phyloP scores from a whole-genome alignment of 2,888 invertebrate species.

The Caenorhabditis becei region DNA sequence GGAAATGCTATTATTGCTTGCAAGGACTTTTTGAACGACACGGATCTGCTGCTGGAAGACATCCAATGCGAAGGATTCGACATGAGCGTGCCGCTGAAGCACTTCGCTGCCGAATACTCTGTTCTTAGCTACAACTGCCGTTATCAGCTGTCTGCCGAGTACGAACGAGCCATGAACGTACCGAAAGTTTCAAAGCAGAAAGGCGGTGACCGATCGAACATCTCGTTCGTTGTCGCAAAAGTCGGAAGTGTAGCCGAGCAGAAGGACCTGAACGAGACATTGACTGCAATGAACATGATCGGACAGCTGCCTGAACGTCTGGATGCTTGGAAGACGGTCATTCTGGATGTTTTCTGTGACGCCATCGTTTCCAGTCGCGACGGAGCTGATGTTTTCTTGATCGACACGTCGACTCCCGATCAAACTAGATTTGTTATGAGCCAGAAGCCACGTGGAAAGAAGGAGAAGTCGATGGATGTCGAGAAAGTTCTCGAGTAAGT shows the following conservation, averaged over 20 bases:
- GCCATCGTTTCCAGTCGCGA: conserved; percentile 53
- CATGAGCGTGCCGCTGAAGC: conserved; percentile 48
- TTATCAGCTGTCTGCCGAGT: conserved; percentile 57
- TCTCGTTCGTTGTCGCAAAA: conserved; percentile 37
- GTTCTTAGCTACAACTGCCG: conserved; percentile 47
- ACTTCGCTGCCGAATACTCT: conserved; percentile 54
- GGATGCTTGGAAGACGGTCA: conserved; percentile 52
- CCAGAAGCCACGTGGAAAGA: conserved; percentile 35
- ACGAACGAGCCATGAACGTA: conserved; percentile 49
- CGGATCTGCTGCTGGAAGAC: conserved; percentile 18
- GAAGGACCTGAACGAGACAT: conserved; percentile 51
- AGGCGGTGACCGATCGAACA: conserved; percentile 30
- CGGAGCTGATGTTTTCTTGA: conserved; percentile 42
- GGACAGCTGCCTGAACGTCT: conserved; percentile 57
- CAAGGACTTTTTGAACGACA: conserved; percentile 44
- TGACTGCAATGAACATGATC: conserved; percentile 69
- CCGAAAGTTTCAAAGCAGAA: conserved; percentile 54
- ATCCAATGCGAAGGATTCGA: conserved; percentile 51
- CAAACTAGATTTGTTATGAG: conserved; percentile 46
- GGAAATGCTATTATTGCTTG: conserved; percentile 54
- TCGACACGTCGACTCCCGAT: conserved; percentile 41
- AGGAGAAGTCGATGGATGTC: conserved; percentile 51
- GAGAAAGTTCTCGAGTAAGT: conserved; percentile 57
- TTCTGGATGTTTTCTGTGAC: conserved; percentile 68
- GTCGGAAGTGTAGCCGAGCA: conserved; percentile 3